Percentiles rank a stretch among this genome's conserved stretches.
These are phyloP conservation scores for Eurystomus glaucurus DNA, from an alignment of 2,797 vertebrate species.

Conservation along the genomic window DNA sequence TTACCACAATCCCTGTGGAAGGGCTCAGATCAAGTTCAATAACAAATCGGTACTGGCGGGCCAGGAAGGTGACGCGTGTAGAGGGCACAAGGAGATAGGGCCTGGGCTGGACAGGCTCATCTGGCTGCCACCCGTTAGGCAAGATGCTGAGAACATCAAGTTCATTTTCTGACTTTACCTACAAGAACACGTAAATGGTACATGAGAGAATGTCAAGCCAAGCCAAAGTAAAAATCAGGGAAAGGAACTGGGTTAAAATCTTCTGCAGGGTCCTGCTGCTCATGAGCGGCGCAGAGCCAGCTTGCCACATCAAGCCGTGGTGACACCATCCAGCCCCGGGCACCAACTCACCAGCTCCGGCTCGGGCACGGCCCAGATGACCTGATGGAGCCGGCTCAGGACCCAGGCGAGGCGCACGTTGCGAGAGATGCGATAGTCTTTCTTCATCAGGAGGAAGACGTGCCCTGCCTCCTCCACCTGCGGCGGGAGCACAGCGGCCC, in stretches of 20 bases:
- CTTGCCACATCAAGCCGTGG: rapidly evolving
- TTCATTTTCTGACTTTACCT: conserved; percentile 92
- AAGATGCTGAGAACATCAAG: conserved; percentile 93
- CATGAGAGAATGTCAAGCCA: rapidly evolving
- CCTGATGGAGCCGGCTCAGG: conserved; percentile 92
- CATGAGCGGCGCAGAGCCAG: rapidly evolving
- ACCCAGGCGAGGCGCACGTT: conserved; percentile 98
- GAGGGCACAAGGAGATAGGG: conserved; percentile 92
- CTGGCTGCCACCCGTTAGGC: conserved; percentile 94
- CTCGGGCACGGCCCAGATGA: conserved; percentile 88
- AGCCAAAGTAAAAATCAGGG: neutral
- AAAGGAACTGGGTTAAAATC: neutral
- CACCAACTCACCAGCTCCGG: conserved; percentile 89
- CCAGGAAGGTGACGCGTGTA: conserved; percentile 93
- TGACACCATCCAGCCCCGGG: rapidly evolving
- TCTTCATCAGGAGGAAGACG: conserved; percentile 96
- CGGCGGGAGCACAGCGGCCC: neutral
- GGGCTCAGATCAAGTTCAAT: conserved; percentile 97
- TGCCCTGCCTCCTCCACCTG: conserved; percentile 97
- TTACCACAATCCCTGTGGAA: conserved; percentile 98
- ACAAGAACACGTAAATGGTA: neutral
- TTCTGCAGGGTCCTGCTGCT: neutral
- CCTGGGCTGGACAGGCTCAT: conserved; percentile 82
- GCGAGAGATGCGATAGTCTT: conserved; percentile 95
- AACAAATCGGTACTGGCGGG: conserved; percentile 95